Evolutionary conservation across 2,797 vertebrate genomes (phyloP).

Genomic region (Catharus ustulatus): DNA sequence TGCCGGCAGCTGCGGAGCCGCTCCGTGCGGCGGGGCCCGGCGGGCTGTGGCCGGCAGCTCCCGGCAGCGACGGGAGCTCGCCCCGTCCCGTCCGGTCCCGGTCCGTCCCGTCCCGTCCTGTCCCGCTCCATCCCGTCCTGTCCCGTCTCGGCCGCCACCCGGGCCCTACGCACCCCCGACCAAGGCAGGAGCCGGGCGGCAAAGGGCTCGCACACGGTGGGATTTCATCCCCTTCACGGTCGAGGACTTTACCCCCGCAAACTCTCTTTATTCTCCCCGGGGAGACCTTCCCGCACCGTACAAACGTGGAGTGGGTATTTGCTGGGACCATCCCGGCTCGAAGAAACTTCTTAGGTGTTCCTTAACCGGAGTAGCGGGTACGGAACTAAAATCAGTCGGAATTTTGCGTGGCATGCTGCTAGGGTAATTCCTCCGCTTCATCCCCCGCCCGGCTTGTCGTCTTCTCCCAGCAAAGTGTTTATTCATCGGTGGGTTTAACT

Average conservation of each 20-base stretch:
- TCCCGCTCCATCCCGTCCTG: neutral
- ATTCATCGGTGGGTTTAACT: neutral
- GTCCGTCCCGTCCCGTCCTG: neutral
- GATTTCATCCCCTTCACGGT: accelerated
- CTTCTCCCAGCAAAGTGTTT: neutral
- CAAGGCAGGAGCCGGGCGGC: neutral
- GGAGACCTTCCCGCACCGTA: neutral
- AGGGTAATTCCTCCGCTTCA: neutral
- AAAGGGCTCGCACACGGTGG: neutral
- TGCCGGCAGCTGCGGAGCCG: neutral
- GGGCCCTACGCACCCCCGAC: neutral
- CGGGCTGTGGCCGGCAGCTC: neutral
- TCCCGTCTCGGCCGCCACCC: neutral
- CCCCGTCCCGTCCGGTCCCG: neutral
- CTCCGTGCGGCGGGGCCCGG: neutral
- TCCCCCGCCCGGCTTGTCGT: neutral
- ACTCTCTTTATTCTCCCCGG: no score
- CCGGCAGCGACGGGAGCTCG: neutral
- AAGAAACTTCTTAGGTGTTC: neutral
- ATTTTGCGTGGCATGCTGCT: neutral
- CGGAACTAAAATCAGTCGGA: neutral
- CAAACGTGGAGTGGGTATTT: neutral
- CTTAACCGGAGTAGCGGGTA: neutral
- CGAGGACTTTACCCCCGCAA: neutral
- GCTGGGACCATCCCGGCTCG: neutral